Evolutionary conservation across 1,140 invertebrate genomes (phyloP), one percentile per base, ranked within the genome.

Genomic region (Drosophila punjabiensis): DNA sequence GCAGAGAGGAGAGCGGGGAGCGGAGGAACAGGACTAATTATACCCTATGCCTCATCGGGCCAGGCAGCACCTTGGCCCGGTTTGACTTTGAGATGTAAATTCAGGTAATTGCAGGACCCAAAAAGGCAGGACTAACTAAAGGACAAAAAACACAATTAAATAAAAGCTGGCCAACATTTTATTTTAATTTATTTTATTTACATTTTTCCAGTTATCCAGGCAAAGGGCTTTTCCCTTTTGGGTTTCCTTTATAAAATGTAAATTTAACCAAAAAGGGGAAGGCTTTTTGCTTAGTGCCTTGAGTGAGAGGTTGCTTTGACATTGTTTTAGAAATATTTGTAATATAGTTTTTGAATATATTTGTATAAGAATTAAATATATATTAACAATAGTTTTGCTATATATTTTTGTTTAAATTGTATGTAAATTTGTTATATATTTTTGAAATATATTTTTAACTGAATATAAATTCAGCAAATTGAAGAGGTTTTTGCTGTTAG

Each of bases 61-160:
- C 20, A 33, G 35, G 50, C n/a, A 33, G 59, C 70, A 76, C 65
- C 64, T 59, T 16, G 14, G 33, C 13, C 53, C 48, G 43, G 59
- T 43, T 65, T 48, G 55, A 71, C 77, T 88, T 89, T 90, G 78
- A 78, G 68, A 81, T 77, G 77, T 61, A 77, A 88, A 88, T 80
- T 35, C 50, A 14, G 5, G 14, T 69, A 71, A 71, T 71, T 71
- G 68, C 50, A 45, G 64, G 13, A 11, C 33, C 30, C 7, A 0
- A 37, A 53, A 13, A 30, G n/a, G 18, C 32, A 32, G 13, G 61
- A 28, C 43, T 69, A 78, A 77, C n/a, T 78, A 62, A 20, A 78
- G 76, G 50, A 45, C 35, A 32, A 50, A 37, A 52, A 73, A n/a
- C 16, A 8, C 28, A 73, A 73, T 13, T 68, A 53, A 70, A 53